Percentiles rank a stretch among this genome's conserved stretches.
These are phyloP conservation scores for Steinernema feltiae DNA, from an alignment of 1,140 invertebrate genomes.

Conservation along the genomic window DNA sequence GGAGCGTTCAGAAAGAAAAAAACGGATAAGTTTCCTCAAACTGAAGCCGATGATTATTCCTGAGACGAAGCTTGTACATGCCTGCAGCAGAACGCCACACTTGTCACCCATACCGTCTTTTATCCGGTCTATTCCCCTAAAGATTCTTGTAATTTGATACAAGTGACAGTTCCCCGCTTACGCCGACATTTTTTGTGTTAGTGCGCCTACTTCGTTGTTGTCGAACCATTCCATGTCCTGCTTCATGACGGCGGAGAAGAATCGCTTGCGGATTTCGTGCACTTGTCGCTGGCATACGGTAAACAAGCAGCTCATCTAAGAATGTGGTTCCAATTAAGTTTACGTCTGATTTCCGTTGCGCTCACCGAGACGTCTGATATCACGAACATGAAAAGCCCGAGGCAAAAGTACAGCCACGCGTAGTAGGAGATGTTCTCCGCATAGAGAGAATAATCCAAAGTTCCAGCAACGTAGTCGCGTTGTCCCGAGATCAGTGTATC, in stretches of 20 bases:
- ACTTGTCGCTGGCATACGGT: neutral
- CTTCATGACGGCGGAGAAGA: conserved; percentile 1
- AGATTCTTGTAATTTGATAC: neutral
- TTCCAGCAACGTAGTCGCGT: neutral
- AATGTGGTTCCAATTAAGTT: neutral
- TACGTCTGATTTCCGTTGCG: neutral
- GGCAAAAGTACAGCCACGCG: neutral
- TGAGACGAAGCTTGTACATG: conserved; percentile 32
- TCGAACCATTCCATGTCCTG: conserved; percentile 13
- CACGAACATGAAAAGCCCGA: neutral
- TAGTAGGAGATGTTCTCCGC: conserved; percentile 7
- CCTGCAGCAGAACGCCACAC: conserved; percentile 70
- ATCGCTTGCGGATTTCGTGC: neutral
- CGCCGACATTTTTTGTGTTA: neutral
- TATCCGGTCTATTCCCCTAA: conserved; percentile 63
- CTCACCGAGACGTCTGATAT: neutral
- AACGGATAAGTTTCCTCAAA: conserved; percentile 19
- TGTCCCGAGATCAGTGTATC: neutral
- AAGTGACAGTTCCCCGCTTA: neutral
- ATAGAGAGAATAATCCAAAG: conserved; percentile 1
- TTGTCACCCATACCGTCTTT: conserved; percentile 84
- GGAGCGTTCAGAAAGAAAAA: neutral
- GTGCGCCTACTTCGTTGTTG: neutral
- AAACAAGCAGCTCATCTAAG: conserved; percentile 16
- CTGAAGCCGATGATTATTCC: conserved; percentile 43